Base-by-base conservation (phyloP, 2,797 vertebrate genomes). In the Decapterus maruadsi region DNA sequence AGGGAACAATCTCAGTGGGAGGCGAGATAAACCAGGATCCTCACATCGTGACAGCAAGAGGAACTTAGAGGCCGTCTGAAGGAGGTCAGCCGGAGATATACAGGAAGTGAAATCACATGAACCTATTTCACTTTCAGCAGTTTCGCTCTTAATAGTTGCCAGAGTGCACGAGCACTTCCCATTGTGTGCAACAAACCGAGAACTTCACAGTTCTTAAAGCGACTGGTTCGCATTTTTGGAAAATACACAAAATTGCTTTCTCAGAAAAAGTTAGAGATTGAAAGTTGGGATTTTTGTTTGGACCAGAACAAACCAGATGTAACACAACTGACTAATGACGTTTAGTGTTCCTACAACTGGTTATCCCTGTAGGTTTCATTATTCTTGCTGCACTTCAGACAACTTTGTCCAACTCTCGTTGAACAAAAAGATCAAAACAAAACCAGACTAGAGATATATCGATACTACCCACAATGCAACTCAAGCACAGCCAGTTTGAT, bases 21-120 rank as follows among this genome's bases (percentile, higher is more conserved):
- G 16, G 17, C 34, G 0, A 22, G 1, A 68, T 2, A 14, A 68
- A 26, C 10, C 4, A 50, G 42, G 17, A 60, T 67, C 50, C 62
- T 71, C 58, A 72, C 67, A 67, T 72, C 0, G 20, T 8, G 40
- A 62, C 71, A 16, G n/a, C 56, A 76, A 56, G 77, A 77, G 86
- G 85, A 90, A 83, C 66, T 56, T 55, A 11, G 0, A 53, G 38
- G 56, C 7, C 7, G 2, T 10, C 29, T 36, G 53, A 56, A 17
- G 76, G 64, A 63, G 31, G 31, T 2, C 0, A 4, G 8, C 2
- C 19, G 3, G 36, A 22, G 14, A 20, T 65, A 75, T 57, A 72
- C 65, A 40, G 65, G 90, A 93, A 91, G 82, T 87, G 85, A 88
- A 89, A 92, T 68, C 63, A 14, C 3, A 10, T 48, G 14, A 19